Evolutionary conservation across 1,140 invertebrate genomes (phyloP).

Genomic region (Tetramorium simillimum): DNA sequence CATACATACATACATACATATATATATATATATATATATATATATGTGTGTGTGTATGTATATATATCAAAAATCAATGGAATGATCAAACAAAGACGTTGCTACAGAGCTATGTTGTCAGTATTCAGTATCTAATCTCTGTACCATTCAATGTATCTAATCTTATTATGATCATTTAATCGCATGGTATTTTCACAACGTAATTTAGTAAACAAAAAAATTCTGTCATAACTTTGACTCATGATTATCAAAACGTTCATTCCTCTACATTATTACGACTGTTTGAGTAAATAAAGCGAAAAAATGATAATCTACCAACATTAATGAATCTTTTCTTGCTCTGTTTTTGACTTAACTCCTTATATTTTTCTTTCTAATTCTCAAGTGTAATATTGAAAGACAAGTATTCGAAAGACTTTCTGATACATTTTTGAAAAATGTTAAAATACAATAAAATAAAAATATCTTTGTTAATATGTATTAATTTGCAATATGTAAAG

Average conservation of each 20-base stretch:
- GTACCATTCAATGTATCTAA: no score
- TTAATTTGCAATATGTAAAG: not conserved
- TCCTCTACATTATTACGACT: not conserved
- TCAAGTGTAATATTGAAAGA: not conserved
- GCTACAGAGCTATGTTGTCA: not conserved
- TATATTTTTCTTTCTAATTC: not conserved
- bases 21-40: no score
- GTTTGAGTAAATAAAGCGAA: not conserved
- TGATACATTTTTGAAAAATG: not conserved
- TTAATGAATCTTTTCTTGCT: not conserved
- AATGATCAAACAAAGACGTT: not conserved
- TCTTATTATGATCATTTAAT: no score
- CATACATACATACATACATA: no score
- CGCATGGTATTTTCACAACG: not conserved
- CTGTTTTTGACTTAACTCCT: not conserved
- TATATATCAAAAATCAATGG: not conserved
- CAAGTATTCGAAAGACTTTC: not conserved
- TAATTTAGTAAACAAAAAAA: not conserved
- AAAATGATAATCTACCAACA: not conserved
- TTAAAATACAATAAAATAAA: not conserved
- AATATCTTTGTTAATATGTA: not conserved
- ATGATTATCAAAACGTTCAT: not conserved
- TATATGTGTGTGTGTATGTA: no score
- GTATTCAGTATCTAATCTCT: not conserved
- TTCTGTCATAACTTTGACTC: not conserved